Evolutionary conservation across 2,888 invertebrate genomes (phyloP).

Genomic region (Amiota minor): DNA sequence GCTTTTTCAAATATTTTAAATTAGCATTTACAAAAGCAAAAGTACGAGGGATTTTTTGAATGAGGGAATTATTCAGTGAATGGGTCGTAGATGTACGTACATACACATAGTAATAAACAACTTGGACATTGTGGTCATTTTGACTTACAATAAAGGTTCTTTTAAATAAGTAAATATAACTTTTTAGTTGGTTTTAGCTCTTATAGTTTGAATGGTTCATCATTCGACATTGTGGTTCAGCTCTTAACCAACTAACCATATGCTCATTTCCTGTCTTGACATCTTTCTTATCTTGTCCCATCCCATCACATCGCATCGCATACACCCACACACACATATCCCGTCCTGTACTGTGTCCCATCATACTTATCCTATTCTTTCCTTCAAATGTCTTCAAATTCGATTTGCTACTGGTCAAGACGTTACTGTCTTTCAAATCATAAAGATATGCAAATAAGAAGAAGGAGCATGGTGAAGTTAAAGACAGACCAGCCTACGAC

Average conservation of each 20-base stretch:
- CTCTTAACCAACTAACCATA: not conserved
- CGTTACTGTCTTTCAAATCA: not conserved
- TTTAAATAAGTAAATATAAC: not conserved
- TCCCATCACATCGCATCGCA: no score
- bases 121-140: constrained; percentile 23
- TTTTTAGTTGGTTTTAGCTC: not conserved
- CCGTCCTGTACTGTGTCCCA: no score
- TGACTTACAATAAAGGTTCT: constrained; percentile 19
- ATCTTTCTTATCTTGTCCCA: no score
- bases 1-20: constrained; percentile 30
- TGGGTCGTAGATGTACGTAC: not conserved
- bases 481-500: not conserved
- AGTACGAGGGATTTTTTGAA: not conserved
- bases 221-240: no score
- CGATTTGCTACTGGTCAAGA: constrained; percentile 11
- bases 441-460: constrained; percentile 2
- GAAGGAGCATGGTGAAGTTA: no score
- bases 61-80: not conserved
- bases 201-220: not conserved
- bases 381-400: not conserved
- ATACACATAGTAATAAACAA: not conserved
- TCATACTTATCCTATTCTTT: no score
- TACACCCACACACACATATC: no score
- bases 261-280: not conserved
- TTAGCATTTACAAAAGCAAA: constrained; percentile 15